A percentile compares a stretch with the other conserved stretches of the same genome.
phyloP scores from a whole-genome alignment of 30 jellyfish, hydroid and myxozoan species.

The Rhopilema esculentum region DNA sequence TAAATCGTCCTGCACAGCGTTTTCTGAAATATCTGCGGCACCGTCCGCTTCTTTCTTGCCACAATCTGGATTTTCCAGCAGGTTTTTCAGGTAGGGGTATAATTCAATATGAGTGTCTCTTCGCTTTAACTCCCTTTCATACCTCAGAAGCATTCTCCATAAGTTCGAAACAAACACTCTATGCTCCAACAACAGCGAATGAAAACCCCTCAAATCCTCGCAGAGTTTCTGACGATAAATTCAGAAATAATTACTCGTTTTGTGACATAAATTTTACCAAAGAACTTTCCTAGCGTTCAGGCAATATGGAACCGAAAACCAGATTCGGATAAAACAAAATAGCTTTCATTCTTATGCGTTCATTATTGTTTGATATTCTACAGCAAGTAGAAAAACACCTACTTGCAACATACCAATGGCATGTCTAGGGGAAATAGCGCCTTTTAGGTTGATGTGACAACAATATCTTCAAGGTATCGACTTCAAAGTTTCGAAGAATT shows the following conservation, averaged over 20 bases:
- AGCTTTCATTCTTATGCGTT: background rate
- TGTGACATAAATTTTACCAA: background rate
- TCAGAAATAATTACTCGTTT: background rate
- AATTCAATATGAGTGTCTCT: constrained; percentile 66
- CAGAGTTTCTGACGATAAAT: constrained; percentile 50
- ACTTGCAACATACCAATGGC: too few relatives aligned
- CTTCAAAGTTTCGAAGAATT: too few relatives aligned
- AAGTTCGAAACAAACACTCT: background rate
- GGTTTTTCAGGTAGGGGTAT: constrained; percentile 82
- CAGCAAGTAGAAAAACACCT: constrained; percentile 24
- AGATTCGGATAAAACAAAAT: constrained; percentile 34
- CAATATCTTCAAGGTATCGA: too few relatives aligned
- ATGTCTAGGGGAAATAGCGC: too few relatives aligned
- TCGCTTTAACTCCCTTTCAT: constrained; percentile 67
- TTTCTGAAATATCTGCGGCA: background rate
- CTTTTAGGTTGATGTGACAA: too few relatives aligned
- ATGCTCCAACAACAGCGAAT: constrained; percentile 52
- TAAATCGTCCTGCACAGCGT: background rate
- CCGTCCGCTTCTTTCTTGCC: background rate
- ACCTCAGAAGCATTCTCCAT: constrained; percentile 42
- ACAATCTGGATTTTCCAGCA: background rate
- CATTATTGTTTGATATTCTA: background rate
- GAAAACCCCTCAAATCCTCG: constrained; percentile 72
- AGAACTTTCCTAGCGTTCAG: background rate
- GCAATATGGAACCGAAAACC: background rate